Evolutionary conservation across 2,888 invertebrate genomes (phyloP), one percentile per base, ranked within the genome.

Genomic region (Agrenia bidenticulata): DNA sequence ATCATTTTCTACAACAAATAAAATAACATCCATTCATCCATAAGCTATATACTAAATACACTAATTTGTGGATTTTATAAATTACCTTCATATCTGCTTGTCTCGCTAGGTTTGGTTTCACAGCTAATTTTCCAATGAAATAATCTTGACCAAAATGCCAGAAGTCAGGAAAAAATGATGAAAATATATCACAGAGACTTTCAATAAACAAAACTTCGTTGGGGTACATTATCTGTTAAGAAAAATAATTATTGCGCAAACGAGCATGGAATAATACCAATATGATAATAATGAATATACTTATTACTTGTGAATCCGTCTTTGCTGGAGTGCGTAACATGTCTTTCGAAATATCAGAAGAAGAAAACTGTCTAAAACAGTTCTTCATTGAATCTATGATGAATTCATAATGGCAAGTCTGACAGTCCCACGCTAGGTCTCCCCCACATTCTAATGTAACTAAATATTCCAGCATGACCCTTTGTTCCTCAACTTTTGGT

Each of bases 341-440:
- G 24, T 69, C 73, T 39, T 68, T 66, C 51, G 73, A 68, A 24
- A 67, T 42, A 11, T 55, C 45, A 26, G 72, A 73, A 51, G 68
- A 49, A 2, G 61, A 50, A 64, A 73, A 74, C 57, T 75, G 71
- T 17, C 67, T 41, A 42, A 76, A 76, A 55, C 76, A 76, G 23
- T 73, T 79, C 81, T 83, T 85, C 79, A 91, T 82, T 49, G 87
- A 84, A 66, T 82, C 82, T 77, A 86, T 85, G 11, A 95, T 84
- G 81, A 92, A 94, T 60, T 89, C 87, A 67, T 91, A 89, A 70
- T 92, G 88, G 68, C 90, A 88, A 55, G 85, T 86, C 73, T 99
- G 90, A 2, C 95, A 96, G 72, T 92, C 90, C 98, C 98, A 98
- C 0, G 96, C 97, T 1, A 97, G 94, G 81, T 99, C 97, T 7